Percentiles rank a stretch among this genome's conserved stretches.
phyloP scores from a whole-genome alignment of 2,888 invertebrate species.

The Drosophila acutilabella region DNA sequence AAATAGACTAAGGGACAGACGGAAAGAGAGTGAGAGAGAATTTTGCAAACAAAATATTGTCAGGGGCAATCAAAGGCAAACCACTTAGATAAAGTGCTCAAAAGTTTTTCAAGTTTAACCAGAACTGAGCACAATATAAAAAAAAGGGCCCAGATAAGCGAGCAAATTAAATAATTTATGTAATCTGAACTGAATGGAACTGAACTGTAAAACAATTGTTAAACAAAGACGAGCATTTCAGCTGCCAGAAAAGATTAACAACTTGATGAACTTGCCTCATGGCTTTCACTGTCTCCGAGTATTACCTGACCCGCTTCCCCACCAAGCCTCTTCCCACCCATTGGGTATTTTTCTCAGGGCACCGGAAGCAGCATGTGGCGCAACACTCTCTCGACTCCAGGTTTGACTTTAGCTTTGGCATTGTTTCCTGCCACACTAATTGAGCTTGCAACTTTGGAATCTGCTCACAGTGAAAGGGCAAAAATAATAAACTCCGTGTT shows the following conservation, averaged over 20 bases:
- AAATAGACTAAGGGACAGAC: constrained; percentile 7
- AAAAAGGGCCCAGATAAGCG: constrained; percentile 1
- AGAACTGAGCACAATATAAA: constrained; percentile 34
- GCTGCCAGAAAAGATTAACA: constrained; percentile 53
- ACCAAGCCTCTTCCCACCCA: background rate
- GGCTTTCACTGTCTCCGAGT: constrained; percentile 42
- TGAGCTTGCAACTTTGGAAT: constrained; percentile 12
- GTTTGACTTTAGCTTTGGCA: constrained; percentile 15
- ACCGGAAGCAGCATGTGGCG: constrained; percentile 53
- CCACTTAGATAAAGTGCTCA: constrained; percentile 48
- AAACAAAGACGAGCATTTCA: constrained; percentile 32
- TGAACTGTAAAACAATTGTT: constrained; percentile 22
- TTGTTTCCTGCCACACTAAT: constrained; percentile 40
- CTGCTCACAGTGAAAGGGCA: constrained; percentile 43
- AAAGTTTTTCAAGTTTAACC: constrained; percentile 23
- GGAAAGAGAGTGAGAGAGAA: background rate
- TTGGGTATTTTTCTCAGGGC: constrained; percentile 31
- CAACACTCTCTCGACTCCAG: constrained; percentile 22
- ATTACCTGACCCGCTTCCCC: background rate
- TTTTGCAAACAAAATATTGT: constrained; percentile 30
- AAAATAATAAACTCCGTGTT: constrained; percentile 23
- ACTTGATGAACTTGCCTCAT: constrained; percentile 36
- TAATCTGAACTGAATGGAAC: constrained; percentile 25
- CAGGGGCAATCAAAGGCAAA: constrained; percentile 40
- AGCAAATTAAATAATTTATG: constrained; percentile 44